These are phyloP conservation scores for Sitobion miscanthi DNA, from an alignment of 1,140 invertebrate genomes.

Conservation along the genomic window DNA sequence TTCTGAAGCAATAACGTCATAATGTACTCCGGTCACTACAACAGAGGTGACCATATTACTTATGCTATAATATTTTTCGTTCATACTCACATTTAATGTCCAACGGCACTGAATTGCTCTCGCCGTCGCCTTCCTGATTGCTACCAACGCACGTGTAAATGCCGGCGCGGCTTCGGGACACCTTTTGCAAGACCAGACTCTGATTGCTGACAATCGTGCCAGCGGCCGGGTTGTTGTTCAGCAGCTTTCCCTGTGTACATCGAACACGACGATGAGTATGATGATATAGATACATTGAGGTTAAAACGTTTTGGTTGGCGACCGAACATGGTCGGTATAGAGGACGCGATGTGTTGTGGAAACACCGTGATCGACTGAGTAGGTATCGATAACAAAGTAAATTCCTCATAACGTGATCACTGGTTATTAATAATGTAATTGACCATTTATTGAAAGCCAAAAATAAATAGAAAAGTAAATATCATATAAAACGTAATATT, in stretches of 20 bases:
- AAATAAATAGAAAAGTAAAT: background rate
- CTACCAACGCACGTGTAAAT: constrained; percentile 84
- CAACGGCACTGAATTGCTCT: constrained; percentile 79
- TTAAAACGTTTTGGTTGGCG: background rate
- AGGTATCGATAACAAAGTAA: background rate
- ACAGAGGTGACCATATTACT: background rate
- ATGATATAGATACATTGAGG: background rate
- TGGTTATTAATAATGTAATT: too few species aligned
- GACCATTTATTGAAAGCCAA: background rate
- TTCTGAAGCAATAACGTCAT: too few species aligned
- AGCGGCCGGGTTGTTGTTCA: constrained; percentile 56
- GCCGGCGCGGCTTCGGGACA: constrained; percentile 76
- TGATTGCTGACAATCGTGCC: constrained; percentile 87
- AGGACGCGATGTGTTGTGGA: background rate
- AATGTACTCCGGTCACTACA: background rate
- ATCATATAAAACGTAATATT: background rate
- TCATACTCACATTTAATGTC: constrained; percentile 86
- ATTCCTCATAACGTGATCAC: background rate
- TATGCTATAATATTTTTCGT: background rate
- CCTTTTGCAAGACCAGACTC: constrained; percentile 81
- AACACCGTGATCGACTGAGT: too few species aligned
- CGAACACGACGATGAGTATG: constrained; percentile 22
- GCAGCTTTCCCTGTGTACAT: constrained; percentile 68
- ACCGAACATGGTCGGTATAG: background rate
- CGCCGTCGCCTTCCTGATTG: constrained; percentile 84